Evolutionary conservation across 2,797 vertebrate species (phyloP).

Genomic region (Mycteria americana): DNA sequence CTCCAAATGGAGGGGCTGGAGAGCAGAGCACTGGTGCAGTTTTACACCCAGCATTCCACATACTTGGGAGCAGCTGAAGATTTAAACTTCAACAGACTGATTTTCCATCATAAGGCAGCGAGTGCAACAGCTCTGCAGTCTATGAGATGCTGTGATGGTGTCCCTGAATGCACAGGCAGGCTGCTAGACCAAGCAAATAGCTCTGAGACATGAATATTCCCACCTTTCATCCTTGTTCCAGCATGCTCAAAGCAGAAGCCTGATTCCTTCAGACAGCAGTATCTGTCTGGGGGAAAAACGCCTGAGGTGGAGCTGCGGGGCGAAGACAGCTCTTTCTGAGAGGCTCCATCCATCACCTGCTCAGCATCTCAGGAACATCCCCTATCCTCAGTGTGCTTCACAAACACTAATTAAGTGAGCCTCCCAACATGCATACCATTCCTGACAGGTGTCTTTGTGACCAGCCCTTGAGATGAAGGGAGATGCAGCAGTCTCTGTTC

Average conservation of each 20-base stretch:
- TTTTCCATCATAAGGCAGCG: neutral
- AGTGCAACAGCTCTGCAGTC: neutral
- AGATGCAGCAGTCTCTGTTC: neutral
- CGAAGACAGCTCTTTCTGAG: neutral
- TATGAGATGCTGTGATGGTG: neutral
- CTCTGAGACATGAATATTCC: neutral
- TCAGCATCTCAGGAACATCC: neutral
- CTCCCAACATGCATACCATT: neutral
- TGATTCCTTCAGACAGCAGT: neutral
- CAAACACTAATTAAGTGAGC: neutral
- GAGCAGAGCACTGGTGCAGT: neutral
- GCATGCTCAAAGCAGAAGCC: neutral
- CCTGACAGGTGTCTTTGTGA: rapidly evolving
- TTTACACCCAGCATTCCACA: neutral
- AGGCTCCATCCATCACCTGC: neutral
- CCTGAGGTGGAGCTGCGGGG: neutral
- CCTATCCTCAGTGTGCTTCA: neutral
- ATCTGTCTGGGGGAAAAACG: neutral
- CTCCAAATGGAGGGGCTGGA: neutral
- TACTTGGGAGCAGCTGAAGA: neutral
- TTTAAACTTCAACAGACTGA: neutral
- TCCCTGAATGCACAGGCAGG: neutral
- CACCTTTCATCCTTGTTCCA: neutral
- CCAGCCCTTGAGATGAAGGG: neutral
- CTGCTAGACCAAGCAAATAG: neutral